These are phyloP conservation scores for Atherinosoma microstoma DNA, from an alignment of 2,797 vertebrate genomes.

Conservation along the genomic window DNA sequence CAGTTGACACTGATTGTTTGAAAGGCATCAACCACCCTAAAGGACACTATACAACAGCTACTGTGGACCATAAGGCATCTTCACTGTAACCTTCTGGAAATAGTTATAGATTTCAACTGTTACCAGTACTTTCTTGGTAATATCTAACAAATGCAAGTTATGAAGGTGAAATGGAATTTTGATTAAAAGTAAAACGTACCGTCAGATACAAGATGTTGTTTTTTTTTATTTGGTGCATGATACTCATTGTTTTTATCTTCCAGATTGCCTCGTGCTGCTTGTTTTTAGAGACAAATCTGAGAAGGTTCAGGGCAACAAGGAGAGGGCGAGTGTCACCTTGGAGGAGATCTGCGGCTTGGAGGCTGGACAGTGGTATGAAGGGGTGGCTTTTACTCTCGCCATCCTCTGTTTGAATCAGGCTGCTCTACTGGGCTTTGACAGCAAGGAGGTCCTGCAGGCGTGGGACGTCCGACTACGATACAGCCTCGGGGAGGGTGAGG, in stretches of 20 bases:
- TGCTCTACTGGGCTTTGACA: conserved; percentile 92
- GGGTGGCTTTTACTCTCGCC: conserved; percentile 87
- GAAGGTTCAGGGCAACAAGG: conserved; percentile 86
- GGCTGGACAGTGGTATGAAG: conserved; percentile 87
- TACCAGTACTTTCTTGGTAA: neutral
- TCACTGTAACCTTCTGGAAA: neutral
- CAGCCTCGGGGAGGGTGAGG: conserved; percentile 91
- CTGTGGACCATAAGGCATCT: conserved; percentile 28
- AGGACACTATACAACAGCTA: conserved; percentile 37
- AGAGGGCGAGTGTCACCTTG: conserved; percentile 89
- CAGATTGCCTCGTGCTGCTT: conserved; percentile 77
- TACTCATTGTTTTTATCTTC: neutral
- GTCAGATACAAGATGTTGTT: neutral
- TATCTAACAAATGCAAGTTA: neutral
- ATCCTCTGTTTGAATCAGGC: conserved; percentile 91
- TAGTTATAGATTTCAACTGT: neutral
- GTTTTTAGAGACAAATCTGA: conserved; percentile 82
- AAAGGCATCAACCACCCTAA: conserved; percentile 50
- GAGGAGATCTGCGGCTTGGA: conserved; percentile 97
- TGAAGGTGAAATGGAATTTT: neutral
- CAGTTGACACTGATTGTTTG: conserved; percentile 72
- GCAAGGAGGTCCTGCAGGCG: conserved; percentile 89
- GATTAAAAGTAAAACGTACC: neutral
- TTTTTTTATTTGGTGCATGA: neutral
- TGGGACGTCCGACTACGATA: conserved; percentile 93